phyloP scores from a whole-genome alignment of 2,888 invertebrate genomes.

The Chymomyza procnemis region DNA sequence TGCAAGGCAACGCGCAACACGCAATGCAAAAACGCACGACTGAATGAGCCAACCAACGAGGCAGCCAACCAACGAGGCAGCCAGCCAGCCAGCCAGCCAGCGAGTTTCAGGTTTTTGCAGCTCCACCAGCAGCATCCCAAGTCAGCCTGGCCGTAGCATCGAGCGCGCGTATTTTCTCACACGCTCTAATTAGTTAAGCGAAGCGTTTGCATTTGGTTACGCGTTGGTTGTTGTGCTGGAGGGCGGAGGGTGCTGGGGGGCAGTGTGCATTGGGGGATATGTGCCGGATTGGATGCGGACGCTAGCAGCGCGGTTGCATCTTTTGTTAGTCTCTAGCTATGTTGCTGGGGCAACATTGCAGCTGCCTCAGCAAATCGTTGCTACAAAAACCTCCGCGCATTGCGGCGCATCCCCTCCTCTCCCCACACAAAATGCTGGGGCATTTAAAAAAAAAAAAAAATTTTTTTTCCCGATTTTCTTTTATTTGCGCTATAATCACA shows the following conservation, averaged over 20 bases:
- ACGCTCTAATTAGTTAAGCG: conserved; percentile 66
- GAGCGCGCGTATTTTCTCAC: conserved; percentile 38
- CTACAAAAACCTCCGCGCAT: neutral
- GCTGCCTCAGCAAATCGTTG: neutral
- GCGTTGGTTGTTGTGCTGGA: neutral
- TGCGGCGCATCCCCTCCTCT: no score
- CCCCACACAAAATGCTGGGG: neutral
- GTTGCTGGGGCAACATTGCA: conserved; percentile 53
- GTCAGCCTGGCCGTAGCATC: neutral
- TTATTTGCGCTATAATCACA: conserved; percentile 59
- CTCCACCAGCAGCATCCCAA: conserved; percentile 1
- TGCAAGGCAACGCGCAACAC: conserved; percentile 24
- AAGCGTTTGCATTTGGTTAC: conserved; percentile 40
- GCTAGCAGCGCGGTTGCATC: conserved; percentile 50
- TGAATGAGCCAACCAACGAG: conserved; percentile 47
- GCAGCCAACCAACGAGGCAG: conserved; percentile 1
- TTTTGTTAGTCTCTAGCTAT: conserved; percentile 51
- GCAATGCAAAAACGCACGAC: conserved; percentile 25
- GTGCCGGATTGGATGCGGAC: neutral
- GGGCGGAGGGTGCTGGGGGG: conserved; percentile 5
- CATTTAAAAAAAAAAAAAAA: neutral
- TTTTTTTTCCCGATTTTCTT: conserved; percentile 39
- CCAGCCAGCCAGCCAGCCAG: neutral
- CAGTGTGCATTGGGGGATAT: neutral
- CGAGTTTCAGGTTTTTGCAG: neutral